phyloP scores from a whole-genome alignment of 1,140 invertebrate species.

The Luehdorfia chinensis region DNA sequence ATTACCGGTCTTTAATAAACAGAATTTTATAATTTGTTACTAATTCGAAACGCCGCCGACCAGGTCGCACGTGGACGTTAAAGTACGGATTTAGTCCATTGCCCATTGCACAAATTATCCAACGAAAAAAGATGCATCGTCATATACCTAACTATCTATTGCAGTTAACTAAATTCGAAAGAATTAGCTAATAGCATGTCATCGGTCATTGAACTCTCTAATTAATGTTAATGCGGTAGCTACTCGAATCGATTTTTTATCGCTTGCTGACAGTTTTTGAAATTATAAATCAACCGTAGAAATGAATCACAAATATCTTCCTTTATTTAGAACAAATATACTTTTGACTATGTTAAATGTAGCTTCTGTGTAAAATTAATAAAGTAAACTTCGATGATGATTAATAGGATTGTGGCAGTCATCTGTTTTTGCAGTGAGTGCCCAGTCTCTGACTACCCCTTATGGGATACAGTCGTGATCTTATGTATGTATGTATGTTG shows the following conservation, averaged over 20 bases:
- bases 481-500: no score
- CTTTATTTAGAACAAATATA: constrained; percentile 21
- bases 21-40: constrained; percentile 14
- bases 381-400: not conserved
- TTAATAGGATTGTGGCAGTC: no score
- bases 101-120: not conserved
- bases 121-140: constrained; percentile 15
- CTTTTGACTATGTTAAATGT: constrained; percentile 13
- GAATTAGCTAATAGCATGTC: constrained; percentile 42
- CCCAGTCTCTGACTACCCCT: no score
- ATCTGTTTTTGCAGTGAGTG: no score
- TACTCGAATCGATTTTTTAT: constrained; percentile 38
- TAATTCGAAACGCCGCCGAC: constrained; percentile 10
- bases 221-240: constrained; percentile 46
- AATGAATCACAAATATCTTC: constrained; percentile 33
- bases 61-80: constrained; percentile 3
- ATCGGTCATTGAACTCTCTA: constrained; percentile 47
- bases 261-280: constrained; percentile 28
- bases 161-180: constrained; percentile 17
- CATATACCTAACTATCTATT: constrained; percentile 4
- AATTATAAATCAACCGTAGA: constrained; percentile 38
- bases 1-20: constrained; percentile 19
- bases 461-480: no score
- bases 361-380: not conserved
- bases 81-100: constrained; percentile 6